Conservation (phyloP, 1,140 invertebrate genomes). For the Zaprionus kolodkinae region DNA sequence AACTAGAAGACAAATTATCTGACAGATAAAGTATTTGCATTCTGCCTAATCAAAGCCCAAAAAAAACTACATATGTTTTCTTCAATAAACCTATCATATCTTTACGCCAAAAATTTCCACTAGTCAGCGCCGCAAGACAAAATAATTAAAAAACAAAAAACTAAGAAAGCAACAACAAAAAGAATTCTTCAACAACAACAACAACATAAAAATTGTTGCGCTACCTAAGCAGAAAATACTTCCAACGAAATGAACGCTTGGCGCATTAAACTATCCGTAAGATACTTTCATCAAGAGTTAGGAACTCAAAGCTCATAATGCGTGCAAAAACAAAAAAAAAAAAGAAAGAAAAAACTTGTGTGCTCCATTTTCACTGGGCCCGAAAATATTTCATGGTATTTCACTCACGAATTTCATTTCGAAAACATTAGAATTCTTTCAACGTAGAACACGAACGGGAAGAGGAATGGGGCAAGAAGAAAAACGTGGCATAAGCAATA, state of each 20-base stretch:
- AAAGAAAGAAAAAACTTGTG: constrained; percentile 14
- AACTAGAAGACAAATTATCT: too few species aligned
- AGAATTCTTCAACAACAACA: constrained; percentile 40
- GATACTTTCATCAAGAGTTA: constrained; percentile 57
- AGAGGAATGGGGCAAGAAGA: constrained; percentile 38
- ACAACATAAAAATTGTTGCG: constrained; percentile 48
- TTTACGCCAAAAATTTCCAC: constrained; percentile 50
- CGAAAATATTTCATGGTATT: constrained; percentile 64
- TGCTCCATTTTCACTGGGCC: constrained; percentile 29
- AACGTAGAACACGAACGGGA: constrained; percentile 39
- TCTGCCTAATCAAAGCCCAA: too few species aligned
- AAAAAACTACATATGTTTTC: background rate
- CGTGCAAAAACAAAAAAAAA: constrained; percentile 36
- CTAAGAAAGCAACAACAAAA: background rate
- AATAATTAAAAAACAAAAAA: constrained; percentile 57
- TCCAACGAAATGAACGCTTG: constrained; percentile 17
- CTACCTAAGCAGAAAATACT: constrained; percentile 33
- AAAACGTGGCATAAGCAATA: constrained; percentile 70
- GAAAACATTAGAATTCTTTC: constrained; percentile 75
- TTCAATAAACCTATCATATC: background rate
- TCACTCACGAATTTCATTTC: constrained; percentile 80
- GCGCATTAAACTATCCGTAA: constrained; percentile 44
- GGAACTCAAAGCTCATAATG: constrained; percentile 54
- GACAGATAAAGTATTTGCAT: background rate
- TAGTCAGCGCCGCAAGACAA: constrained; percentile 58